Percentiles rank a stretch among this genome's conserved stretches.
Conservation (phyloP, 1,140 invertebrate genomes). For the Acromyrmex charruanus region DNA sequence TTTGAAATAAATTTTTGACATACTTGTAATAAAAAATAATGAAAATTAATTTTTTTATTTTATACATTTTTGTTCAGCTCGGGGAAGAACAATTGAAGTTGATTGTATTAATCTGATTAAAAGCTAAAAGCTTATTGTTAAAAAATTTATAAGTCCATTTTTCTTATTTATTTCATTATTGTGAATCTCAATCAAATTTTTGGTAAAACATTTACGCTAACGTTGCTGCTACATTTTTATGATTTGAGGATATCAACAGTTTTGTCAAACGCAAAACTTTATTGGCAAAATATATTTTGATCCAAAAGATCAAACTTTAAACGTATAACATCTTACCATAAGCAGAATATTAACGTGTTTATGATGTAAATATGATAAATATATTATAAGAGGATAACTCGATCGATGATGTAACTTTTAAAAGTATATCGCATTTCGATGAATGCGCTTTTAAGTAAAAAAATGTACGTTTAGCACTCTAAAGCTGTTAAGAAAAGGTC, state of each 20-base stretch:
- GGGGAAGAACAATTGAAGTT: background rate
- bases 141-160: background rate
- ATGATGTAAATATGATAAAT: background rate
- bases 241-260: background rate
- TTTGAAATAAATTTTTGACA: background rate
- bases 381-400: background rate
- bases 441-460: background rate
- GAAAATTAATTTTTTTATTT: background rate
- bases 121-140: background rate
- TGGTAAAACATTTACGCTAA: background rate
- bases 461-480: background rate
- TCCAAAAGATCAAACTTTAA: too few species aligned
- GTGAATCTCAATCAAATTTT: background rate
- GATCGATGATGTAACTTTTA: background rate
- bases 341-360: too few species aligned
- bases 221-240: too few species aligned
- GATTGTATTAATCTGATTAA: background rate
- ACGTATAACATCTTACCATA: too few species aligned
- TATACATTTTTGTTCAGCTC: background rate
- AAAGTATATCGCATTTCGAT: background rate
- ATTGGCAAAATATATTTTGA: background rate
- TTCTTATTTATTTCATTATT: background rate
- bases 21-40: background rate
- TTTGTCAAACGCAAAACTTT: background rate
- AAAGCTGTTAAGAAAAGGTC: background rate